Conservation (phyloP, 1,140 invertebrate species). For the Drosophila pseudoobscura region DNA sequence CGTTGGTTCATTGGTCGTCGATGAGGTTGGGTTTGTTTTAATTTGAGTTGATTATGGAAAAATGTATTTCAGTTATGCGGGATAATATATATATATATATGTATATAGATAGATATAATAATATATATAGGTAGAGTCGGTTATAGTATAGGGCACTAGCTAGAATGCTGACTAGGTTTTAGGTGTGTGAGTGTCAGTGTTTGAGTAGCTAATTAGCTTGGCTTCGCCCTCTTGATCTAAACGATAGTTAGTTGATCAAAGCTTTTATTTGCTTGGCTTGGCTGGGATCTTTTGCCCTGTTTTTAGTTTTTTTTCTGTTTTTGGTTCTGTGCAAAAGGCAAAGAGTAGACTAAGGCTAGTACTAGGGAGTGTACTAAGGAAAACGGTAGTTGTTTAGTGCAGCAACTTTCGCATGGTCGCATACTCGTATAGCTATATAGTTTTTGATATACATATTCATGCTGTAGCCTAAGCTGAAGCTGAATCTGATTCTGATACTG, state of each 20-base stretch:
- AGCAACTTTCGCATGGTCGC: slow-evolving; percentile 50
- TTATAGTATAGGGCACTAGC: slow-evolving; percentile 18
- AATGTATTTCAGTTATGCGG: slow-evolving; percentile 69
- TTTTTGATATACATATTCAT: slow-evolving; percentile 30
- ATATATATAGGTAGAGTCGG: slow-evolving; percentile 10
- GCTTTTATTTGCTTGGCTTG: slow-evolving; percentile 25
- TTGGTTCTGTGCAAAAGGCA: slow-evolving; percentile 54
- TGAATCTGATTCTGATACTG: slow-evolving; percentile 1
- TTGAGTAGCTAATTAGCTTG: slow-evolving; percentile 76
- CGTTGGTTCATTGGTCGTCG: slow-evolving; percentile 19
- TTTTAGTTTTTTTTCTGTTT: slow-evolving; percentile 25
- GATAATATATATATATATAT: slow-evolving; percentile 32
- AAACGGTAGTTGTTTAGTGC: slow-evolving; percentile 37
- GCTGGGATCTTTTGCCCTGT: slow-evolving; percentile 14
- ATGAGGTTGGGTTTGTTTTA: slow-evolving; percentile 52
- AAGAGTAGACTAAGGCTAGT: slow-evolving; percentile 56
- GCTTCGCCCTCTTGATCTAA: slow-evolving; percentile 28
- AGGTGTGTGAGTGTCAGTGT: slow-evolving; percentile 31
- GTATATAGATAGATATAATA: slow-evolving; percentile 30
- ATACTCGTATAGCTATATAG: slow-evolving; percentile 47
- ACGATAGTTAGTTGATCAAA: slow-evolving; percentile 34
- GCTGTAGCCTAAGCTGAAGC: slow-evolving; percentile 54
- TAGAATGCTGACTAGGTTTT: slow-evolving; percentile 43
- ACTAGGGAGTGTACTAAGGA: slow-evolving; percentile 65
- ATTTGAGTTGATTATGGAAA: slow-evolving; percentile 54